Evolutionary conservation across 2,113 vertebrate genomes (phyloP).

Genomic region (Clarias magur): DNA sequence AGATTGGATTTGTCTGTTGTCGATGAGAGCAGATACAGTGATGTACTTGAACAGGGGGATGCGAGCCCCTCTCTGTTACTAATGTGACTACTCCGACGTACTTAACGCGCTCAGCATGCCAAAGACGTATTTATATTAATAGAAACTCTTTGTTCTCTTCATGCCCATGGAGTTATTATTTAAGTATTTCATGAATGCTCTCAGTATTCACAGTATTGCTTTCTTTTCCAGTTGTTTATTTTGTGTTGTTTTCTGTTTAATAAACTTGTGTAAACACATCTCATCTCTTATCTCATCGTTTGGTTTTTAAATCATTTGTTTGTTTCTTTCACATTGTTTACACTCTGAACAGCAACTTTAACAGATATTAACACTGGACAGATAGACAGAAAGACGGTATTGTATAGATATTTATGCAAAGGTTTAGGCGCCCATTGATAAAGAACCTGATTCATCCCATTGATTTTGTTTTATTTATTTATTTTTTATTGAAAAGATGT

Average conservation of each 20-base stretch:
- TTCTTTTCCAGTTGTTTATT: conserved; percentile 32
- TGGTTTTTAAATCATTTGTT: neutral
- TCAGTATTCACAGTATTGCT: neutral
- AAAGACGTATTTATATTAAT: neutral
- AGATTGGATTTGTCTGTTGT: neutral
- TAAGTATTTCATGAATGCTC: neutral
- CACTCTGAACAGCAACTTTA: neutral
- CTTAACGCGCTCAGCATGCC: no score
- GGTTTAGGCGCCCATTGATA: no score
- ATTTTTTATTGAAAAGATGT: no score
- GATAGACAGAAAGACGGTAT: neutral
- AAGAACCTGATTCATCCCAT: no score
- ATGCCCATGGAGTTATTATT: neutral
- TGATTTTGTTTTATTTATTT: no score
- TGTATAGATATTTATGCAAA: no score
- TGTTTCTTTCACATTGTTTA: neutral
- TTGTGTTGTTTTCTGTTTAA: conserved; percentile 45
- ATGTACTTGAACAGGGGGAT: conserved; percentile 35
- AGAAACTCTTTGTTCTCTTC: neutral
- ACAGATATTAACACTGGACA: neutral
- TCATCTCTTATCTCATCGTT: neutral
- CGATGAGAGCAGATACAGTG: neutral
- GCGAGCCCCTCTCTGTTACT: conserved; percentile 15
- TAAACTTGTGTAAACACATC: conserved; percentile 47
- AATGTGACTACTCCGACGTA: neutral